These are phyloP conservation scores for Erpetoichthys calabaricus DNA, from an alignment of 2,797 vertebrate genomes.

Conservation along the genomic window DNA sequence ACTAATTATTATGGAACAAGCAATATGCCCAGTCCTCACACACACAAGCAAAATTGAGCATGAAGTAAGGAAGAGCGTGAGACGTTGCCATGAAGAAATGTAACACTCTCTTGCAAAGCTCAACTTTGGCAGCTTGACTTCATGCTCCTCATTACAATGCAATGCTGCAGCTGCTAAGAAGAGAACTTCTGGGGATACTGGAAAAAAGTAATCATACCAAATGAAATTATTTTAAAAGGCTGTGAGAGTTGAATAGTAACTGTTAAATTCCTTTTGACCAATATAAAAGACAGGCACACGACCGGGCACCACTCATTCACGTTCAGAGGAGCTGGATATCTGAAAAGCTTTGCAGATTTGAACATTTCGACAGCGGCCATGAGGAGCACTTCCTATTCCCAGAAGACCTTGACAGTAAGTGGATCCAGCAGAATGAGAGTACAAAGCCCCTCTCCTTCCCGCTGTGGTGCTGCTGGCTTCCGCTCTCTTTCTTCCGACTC, in stretches of 20 bases:
- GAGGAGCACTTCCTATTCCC: slow-evolving; percentile 30
- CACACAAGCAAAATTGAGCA: slow-evolving; percentile 16
- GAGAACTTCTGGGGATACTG: slow-evolving; percentile 4
- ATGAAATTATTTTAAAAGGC: slow-evolving; percentile 8
- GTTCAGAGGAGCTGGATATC: slow-evolving; percentile 14
- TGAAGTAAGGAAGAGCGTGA: slow-evolving; percentile 26
- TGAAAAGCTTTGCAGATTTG: too few relatives aligned
- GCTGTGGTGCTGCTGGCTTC: slow-evolving; percentile 30
- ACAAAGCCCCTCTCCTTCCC: slow-evolving; percentile 45
- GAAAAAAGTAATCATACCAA: background rate
- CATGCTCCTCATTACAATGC: slow-evolving; percentile 30
- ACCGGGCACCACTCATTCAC: background rate
- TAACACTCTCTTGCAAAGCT: slow-evolving; percentile 21
- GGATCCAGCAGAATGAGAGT: slow-evolving; percentile 30
- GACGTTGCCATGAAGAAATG: slow-evolving; percentile 29
- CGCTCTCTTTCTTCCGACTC: slow-evolving; percentile 4
- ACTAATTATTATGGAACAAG: slow-evolving; percentile 22
- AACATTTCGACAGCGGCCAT: slow-evolving; percentile 12
- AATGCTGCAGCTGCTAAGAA: slow-evolving; percentile 34
- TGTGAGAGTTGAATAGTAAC: slow-evolving; percentile 7
- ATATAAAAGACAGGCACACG: background rate
- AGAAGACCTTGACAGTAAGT: slow-evolving; percentile 42
- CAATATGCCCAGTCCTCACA: slow-evolving; percentile 16
- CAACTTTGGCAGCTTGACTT: slow-evolving; percentile 8
- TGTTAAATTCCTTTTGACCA: slow-evolving; percentile 10